Evolutionary conservation across 2,888 invertebrate genomes (phyloP), one percentile per base, ranked within the genome.

Genomic region (Scaptomyza polygonia): DNA sequence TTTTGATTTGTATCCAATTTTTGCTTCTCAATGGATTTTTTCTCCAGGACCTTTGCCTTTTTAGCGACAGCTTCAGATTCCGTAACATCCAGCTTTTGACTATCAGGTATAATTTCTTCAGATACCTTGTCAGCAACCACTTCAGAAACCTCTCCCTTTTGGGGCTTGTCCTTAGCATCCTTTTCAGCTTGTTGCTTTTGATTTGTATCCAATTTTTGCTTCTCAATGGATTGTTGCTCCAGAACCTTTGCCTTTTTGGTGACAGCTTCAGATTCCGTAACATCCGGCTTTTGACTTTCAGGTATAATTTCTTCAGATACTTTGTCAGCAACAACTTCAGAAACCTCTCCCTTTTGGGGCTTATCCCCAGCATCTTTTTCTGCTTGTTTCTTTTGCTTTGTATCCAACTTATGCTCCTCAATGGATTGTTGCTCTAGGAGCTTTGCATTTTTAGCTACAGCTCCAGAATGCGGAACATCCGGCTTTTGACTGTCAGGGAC

Each of bases 61-160:
- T n/a, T n/a, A n/a, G n/a, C n/a, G n/a, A n/a, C n/a, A n/a, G 21
- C 34, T 14, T 65, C 49, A 2, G 47, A 6, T 29, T 68, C 53
- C 16, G 51, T 64, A 7, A 44, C 16, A 3, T 32, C 32, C 18
- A 18, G n/a, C 16, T 56, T 64, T 21, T 55, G 11, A 11, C n/a
- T 5, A 2, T 51, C 64, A 12, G 67, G 32, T n/a, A n/a, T 11
- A n/a, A 48, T 51, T n/a, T 53, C 52, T 34, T 64, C 45, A 61
- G 68, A 67, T 52, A 84, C 75, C 53, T 68, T 72, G 63, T 87
- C 79, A 11, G 32, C 25, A 21, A 45, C 14, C 16, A 65, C 54
- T 39, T 65, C 55, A 25, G 56, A 64, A 34, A 49, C 43, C 21
- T 67, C 67, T 34, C 21, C 66, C 9, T 61, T 56, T 8, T 36